A percentile compares a stretch with the other conserved stretches of the same genome.
Conservation (phyloP, 2,888 invertebrate species). For the Thera obeliscata region DNA sequence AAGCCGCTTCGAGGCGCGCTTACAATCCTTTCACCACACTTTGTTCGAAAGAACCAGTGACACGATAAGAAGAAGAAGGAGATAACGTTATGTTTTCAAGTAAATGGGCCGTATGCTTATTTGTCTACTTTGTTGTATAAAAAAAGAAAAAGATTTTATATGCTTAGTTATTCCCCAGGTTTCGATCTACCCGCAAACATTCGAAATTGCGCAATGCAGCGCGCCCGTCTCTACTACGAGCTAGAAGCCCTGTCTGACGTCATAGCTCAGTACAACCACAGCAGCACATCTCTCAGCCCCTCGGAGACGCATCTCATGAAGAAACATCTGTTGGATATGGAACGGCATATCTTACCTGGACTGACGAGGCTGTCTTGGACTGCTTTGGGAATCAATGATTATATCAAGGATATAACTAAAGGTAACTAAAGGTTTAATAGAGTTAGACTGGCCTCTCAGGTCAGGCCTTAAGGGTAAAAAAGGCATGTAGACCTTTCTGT, state of each 20-base stretch:
- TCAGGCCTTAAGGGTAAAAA: no score
- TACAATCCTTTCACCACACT: no score
- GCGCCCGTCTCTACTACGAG: slow-evolving; percentile 86
- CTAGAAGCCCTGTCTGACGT: slow-evolving; percentile 85
- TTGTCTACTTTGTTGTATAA: no score
- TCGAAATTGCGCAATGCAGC: slow-evolving; percentile 85
- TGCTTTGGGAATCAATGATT: slow-evolving; percentile 91
- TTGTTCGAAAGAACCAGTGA: no score
- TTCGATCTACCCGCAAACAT: slow-evolving; percentile 76
- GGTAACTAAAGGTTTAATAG: slow-evolving; percentile 50
- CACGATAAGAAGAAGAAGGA: no score
- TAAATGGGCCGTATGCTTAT: no score
- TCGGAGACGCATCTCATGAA: slow-evolving; percentile 90
- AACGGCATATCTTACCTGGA: slow-evolving; percentile 91
- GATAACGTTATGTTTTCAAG: no score
- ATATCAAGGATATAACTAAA: slow-evolving; percentile 80
- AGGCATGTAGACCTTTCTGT: no score
- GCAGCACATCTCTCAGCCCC: slow-evolving; percentile 86
- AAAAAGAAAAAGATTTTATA: no score
- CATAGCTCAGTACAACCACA: slow-evolving; percentile 86
- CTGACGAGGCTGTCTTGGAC: slow-evolving; percentile 93
- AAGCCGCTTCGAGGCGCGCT: no score
- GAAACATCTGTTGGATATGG: slow-evolving; percentile 88
- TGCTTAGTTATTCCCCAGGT: slow-evolving; percentile 48
- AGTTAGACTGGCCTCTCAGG: no score